These are phyloP conservation scores for Amphilophus citrinellus DNA, from an alignment of 2,113 vertebrate species.

Conservation along the genomic window DNA sequence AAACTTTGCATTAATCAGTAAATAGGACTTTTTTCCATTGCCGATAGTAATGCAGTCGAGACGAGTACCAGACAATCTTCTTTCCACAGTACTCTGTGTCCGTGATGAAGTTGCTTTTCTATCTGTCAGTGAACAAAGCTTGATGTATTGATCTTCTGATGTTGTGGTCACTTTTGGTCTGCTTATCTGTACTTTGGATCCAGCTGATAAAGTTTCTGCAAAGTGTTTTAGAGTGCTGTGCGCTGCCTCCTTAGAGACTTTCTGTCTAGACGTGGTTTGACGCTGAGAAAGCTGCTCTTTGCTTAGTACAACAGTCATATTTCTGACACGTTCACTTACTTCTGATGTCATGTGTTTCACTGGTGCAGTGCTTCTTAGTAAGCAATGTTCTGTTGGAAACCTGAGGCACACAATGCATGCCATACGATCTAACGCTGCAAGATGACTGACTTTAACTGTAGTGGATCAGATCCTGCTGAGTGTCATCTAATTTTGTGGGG, in stretches of 20 bases:
- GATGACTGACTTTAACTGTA: neutral
- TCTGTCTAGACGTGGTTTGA: conserved; percentile 1
- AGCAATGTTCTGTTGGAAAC: neutral
- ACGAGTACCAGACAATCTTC: neutral
- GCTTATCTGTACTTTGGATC: neutral
- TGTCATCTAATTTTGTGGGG: neutral
- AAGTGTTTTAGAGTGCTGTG: neutral
- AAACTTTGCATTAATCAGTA: neutral
- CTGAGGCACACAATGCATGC: neutral
- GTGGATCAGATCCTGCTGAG: no score
- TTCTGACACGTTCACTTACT: neutral
- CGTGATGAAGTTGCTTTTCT: neutral
- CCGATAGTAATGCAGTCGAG: neutral
- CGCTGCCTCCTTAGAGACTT: neutral
- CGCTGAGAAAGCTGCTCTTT: neutral
- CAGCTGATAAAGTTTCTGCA: conserved; percentile 4
- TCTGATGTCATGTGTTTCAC: neutral
- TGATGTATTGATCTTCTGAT: conserved; percentile 1
- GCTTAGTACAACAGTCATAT: neutral
- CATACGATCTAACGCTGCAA: neutral
- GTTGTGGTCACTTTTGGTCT: neutral
- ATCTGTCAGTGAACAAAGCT: neutral
- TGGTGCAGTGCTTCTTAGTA: neutral
- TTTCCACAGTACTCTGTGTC: neutral
- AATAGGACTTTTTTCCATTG: neutral